phyloP scores from a whole-genome alignment of 2,797 vertebrate genomes.

The Rhynchonycteris naso region DNA sequence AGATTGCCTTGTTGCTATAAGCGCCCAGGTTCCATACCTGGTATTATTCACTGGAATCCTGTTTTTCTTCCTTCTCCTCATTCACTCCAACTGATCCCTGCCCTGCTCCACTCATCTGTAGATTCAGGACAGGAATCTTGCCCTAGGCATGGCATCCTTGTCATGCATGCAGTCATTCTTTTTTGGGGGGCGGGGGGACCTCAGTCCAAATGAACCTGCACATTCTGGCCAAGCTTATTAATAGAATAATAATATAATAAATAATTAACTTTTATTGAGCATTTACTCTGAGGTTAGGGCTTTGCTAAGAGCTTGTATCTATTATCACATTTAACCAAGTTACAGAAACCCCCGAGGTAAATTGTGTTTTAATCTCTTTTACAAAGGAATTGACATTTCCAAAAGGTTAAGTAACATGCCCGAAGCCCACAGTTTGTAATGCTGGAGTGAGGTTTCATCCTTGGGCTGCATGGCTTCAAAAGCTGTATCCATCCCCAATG shows the following conservation, averaged over 20 bases:
- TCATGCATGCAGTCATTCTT: background rate
- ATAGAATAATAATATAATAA: background rate
- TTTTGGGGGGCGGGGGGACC: background rate
- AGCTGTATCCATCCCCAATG: background rate
- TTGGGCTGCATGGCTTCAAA: background rate
- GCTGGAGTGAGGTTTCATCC: background rate
- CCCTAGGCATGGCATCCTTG: background rate
- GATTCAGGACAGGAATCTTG: background rate
- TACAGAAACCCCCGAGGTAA: background rate
- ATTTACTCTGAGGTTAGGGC: background rate
- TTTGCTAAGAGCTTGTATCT: background rate
- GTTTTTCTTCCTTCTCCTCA: background rate
- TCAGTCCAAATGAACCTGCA: background rate
- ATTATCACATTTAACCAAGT: background rate
- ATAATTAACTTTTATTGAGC: background rate
- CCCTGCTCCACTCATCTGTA: background rate
- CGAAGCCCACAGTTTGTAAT: background rate
- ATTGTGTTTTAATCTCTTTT: conserved; percentile 11
- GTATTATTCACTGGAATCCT: background rate
- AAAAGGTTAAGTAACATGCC: background rate
- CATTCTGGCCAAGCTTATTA: background rate
- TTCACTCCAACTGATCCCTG: background rate
- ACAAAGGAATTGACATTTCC: background rate
- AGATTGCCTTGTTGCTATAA: background rate
- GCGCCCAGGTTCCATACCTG: background rate